Evolutionary conservation across 2,113 vertebrate genomes (phyloP).

Genomic region (Zosterops japonicus): DNA sequence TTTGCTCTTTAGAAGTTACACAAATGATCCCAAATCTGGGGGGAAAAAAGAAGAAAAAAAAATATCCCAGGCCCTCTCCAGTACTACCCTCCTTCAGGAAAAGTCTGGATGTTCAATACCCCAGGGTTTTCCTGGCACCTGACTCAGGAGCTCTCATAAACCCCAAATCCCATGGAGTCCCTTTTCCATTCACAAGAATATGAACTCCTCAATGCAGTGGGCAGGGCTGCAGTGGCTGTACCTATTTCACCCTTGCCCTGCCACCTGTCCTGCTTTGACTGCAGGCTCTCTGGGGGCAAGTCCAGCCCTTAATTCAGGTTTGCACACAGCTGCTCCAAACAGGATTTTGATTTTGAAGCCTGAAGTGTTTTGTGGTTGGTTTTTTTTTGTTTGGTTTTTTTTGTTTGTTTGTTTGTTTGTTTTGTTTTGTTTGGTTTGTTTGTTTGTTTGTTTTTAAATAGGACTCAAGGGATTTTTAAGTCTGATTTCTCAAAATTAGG

Average conservation of each 20-base stretch:
- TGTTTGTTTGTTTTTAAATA: no score
- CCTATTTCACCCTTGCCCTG: not conserved
- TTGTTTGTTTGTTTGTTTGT: no score
- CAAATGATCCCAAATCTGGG: not conserved
- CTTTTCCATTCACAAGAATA: not conserved
- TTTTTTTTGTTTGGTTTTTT: no score
- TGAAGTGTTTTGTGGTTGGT: not conserved
- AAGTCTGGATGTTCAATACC: not conserved
- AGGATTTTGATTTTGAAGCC: not conserved
- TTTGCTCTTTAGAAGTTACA: not conserved
- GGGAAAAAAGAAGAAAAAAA: no score
- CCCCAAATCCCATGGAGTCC: not conserved
- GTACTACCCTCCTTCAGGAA: not conserved
- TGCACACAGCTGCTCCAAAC: not conserved
- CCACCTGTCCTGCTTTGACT: not conserved
- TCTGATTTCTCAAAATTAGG: not conserved
- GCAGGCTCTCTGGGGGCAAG: not conserved
- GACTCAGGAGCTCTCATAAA: not conserved
- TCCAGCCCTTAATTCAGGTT: not conserved
- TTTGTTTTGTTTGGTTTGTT: no score
- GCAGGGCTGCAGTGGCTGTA: not conserved
- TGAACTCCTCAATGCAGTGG: fast-evolving
- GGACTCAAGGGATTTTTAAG: not conserved
- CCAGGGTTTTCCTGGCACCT: not conserved
- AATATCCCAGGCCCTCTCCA: not conserved